Percentiles rank a stretch among this genome's conserved stretches.
These are phyloP conservation scores for Cydia pomonella DNA, from an alignment of 1,140 invertebrate genomes.

Conservation along the genomic window DNA sequence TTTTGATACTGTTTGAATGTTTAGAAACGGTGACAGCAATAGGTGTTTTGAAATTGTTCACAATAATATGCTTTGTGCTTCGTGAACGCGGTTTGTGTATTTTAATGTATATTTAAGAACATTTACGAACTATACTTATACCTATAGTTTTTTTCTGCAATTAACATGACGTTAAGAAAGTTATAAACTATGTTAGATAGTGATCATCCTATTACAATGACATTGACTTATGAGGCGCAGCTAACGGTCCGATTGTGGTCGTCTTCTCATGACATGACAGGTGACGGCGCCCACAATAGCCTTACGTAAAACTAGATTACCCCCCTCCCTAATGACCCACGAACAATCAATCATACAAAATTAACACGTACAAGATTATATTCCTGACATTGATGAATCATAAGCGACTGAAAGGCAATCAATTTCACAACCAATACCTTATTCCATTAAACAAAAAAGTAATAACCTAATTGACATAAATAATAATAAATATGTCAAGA, in stretches of 20 bases:
- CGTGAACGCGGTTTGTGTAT: not conserved
- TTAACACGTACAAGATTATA: conserved; percentile 76
- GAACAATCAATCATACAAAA: conserved; percentile 77
- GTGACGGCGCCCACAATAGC: conserved; percentile 57
- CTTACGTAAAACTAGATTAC: conserved; percentile 76
- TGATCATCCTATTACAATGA: not conserved
- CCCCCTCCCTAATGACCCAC: conserved; percentile 62
- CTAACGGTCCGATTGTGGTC: conserved; percentile 36
- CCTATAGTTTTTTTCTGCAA: not conserved
- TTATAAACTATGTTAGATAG: not conserved
- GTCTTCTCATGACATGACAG: conserved; percentile 58
- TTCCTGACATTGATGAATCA: conserved; percentile 78
- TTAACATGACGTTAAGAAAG: not conserved
- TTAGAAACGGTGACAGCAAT: conserved; percentile 5
- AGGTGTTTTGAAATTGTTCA: conserved; percentile 7
- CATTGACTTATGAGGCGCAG: conserved; percentile 3
- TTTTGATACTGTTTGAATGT: not conserved
- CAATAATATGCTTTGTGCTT: not conserved
- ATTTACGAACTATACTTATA: not conserved
- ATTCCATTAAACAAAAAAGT: conserved; percentile 79
- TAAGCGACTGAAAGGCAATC: conserved; percentile 75
- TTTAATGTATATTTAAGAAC: not conserved
- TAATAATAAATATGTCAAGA: conserved; percentile 80
- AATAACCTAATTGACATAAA: conserved; percentile 81
- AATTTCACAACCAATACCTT: conserved; percentile 77